Evolutionary conservation across 2,888 invertebrate genomes (phyloP).

Genomic region (Apocheima hispidaria): DNA sequence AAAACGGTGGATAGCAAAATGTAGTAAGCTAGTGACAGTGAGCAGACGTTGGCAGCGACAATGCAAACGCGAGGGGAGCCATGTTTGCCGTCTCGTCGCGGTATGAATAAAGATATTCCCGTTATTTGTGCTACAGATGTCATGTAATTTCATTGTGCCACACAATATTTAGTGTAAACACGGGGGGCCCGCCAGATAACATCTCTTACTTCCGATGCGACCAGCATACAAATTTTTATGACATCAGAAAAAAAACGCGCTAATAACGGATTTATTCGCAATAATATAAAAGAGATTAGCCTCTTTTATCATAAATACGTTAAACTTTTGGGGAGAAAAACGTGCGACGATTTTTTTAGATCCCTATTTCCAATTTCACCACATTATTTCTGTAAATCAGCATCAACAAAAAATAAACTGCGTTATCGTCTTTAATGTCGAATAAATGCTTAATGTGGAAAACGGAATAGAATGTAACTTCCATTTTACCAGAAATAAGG

Average conservation of each 20-base stretch:
- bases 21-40: slow-evolving; percentile 64
- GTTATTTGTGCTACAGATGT: slow-evolving; percentile 86
- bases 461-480: slow-evolving; percentile 20
- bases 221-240: slow-evolving; percentile 72
- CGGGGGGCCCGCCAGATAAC: slow-evolving; percentile 80
- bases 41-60: slow-evolving; percentile 78
- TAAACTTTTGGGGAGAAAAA: slow-evolving; percentile 55
- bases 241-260: slow-evolving; percentile 64
- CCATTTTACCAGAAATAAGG: slow-evolving; percentile 37
- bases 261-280: slow-evolving; percentile 80
- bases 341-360: slow-evolving; percentile 39
- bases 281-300: slow-evolving; percentile 75
- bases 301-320: slow-evolving; percentile 63
- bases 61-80: slow-evolving; percentile 74
- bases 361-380: slow-evolving; percentile 36
- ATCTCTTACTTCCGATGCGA: slow-evolving; percentile 76
- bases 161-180: slow-evolving; percentile 85
- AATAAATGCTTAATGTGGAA: not conserved
- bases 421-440: not conserved
- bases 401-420: slow-evolving; percentile 10
- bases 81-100: slow-evolving; percentile 72
- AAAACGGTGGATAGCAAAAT: slow-evolving; percentile 45
- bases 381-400: slow-evolving; percentile 13
- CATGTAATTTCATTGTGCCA: slow-evolving; percentile 86
- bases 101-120: slow-evolving; percentile 86